Conservation (phyloP, 2,113 vertebrate genomes). For the Bettongia penicillata region DNA sequence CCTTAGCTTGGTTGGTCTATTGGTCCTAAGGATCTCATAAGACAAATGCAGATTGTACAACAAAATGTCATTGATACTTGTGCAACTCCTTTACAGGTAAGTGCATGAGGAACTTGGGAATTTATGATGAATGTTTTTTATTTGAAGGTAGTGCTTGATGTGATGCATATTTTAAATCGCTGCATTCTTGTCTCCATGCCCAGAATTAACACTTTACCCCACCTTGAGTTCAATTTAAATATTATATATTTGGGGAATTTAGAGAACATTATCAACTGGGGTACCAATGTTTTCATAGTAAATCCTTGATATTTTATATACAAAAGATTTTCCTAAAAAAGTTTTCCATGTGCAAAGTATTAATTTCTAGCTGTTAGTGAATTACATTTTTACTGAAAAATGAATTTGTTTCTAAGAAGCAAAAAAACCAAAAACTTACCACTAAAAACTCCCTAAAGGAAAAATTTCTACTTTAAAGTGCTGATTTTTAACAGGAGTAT, state of each 20-base stretch:
- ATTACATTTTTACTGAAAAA: not conserved
- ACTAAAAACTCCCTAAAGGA: not conserved
- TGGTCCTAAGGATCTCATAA: slow-evolving; percentile 92
- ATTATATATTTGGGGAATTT: slow-evolving; percentile 28
- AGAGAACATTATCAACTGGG: not conserved
- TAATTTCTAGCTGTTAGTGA: not conserved
- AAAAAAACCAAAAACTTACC: not conserved
- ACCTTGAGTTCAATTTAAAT: not conserved
- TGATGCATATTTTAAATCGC: not conserved
- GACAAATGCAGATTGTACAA: slow-evolving; percentile 96
- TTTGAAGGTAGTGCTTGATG: not conserved
- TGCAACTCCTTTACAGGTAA: slow-evolving; percentile 93
- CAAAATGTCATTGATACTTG: slow-evolving; percentile 94
- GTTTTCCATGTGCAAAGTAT: not conserved
- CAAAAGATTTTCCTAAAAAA: not conserved
- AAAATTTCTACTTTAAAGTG: not conserved
- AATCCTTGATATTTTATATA: not conserved
- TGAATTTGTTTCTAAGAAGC: not conserved
- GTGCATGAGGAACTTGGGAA: slow-evolving; percentile 17
- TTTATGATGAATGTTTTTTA: not conserved
- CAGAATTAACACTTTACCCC: not conserved
- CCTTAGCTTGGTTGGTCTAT: slow-evolving; percentile 96
- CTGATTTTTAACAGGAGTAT: not conserved
- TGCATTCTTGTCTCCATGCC: slow-evolving; percentile 3
- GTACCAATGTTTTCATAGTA: not conserved